Base-by-base conservation (phyloP, 1,140 invertebrate genomes). In the Belonocnema kinseyi region DNA sequence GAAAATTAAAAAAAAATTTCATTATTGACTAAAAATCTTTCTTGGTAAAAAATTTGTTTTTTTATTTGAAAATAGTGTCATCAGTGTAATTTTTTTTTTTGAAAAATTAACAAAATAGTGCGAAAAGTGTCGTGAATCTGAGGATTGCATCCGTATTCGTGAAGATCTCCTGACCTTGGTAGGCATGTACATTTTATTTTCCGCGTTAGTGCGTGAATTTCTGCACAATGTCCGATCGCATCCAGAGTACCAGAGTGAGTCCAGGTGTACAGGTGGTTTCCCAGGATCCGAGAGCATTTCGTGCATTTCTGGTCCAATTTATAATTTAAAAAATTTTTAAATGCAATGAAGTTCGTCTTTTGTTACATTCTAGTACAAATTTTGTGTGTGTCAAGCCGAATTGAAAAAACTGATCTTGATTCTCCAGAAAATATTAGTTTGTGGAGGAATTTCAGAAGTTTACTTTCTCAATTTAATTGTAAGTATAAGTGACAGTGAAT, bases 191-290 rank as follows among this genome's bases (percentile, higher is more conserved):
- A 33, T 66, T 66, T 66, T 33, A 14, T 66, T 66, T 33, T 66
- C 33, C 7, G 19, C 12, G n/a, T 61, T 26, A 3, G 19, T 58
- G 26, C 14, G 26, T 66, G 12, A 33, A 66, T 33, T 33, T 13
- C 21, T 26, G 19, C 19, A 33, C 58, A 16, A 66, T 14, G 58
- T 66, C 58, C 21, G 26, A 66, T 40, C 13, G 33, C 58, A 66
- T 66, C 58, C 58, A 33, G 16, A 66, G 58, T 33, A 21, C 13
- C 58, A 40, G 58, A 66, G 21, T 66, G 58, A 66, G 33, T 66
- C 26, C 26, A 16, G 21, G 13, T 33, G 58, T 14, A 33, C 33
- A 33, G 58, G 58, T 66, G 58, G 26, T 33, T 40, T 66, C 58
- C 26, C 16, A 40, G 26, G 26, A 12, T 6, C 33, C 21, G 12